Percentiles rank a stretch among this genome's conserved stretches.
Conservation (phyloP, 2,113 vertebrate genomes). For the Vulpes vulpes region DNA sequence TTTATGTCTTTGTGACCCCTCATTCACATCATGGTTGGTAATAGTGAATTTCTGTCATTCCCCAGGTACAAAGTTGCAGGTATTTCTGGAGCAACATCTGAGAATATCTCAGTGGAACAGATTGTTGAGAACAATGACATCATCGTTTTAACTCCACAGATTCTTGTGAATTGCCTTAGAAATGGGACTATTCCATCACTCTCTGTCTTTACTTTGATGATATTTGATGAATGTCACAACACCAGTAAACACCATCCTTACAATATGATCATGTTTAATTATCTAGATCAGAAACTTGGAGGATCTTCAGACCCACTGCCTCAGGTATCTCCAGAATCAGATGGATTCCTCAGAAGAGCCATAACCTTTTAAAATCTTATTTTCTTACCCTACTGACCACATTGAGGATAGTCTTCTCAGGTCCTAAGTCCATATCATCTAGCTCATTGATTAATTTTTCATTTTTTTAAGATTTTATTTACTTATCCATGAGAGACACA, state of each 20-base stretch:
- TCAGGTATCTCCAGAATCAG: slow-evolving; percentile 84
- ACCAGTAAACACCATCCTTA: slow-evolving; percentile 90
- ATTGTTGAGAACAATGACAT: slow-evolving; percentile 87
- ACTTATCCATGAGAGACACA: too few species aligned
- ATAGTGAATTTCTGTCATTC: slow-evolving; percentile 44
- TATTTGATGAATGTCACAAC: slow-evolving; percentile 94
- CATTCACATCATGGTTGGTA: background rate
- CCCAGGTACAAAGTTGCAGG: slow-evolving; percentile 85
- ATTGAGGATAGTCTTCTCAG: background rate
- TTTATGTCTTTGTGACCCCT: background rate
- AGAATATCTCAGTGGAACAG: slow-evolving; percentile 68
- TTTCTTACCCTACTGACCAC: background rate
- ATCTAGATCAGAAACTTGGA: slow-evolving; percentile 88
- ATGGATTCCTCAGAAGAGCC: background rate
- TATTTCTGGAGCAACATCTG: slow-evolving; percentile 87
- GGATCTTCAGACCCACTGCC: slow-evolving; percentile 78
- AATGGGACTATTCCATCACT: slow-evolving; percentile 84
- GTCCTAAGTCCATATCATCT: background rate
- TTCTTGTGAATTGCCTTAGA: slow-evolving; percentile 88
- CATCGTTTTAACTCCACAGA: slow-evolving; percentile 90
- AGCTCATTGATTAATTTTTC: background rate
- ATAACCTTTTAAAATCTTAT: background rate
- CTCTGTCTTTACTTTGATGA: slow-evolving; percentile 89
- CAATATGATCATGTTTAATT: slow-evolving; percentile 90
- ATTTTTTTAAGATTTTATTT: too few species aligned